Base-by-base conservation (phyloP, 1,140 invertebrate genomes). In the Drosophila busckii region DNA sequence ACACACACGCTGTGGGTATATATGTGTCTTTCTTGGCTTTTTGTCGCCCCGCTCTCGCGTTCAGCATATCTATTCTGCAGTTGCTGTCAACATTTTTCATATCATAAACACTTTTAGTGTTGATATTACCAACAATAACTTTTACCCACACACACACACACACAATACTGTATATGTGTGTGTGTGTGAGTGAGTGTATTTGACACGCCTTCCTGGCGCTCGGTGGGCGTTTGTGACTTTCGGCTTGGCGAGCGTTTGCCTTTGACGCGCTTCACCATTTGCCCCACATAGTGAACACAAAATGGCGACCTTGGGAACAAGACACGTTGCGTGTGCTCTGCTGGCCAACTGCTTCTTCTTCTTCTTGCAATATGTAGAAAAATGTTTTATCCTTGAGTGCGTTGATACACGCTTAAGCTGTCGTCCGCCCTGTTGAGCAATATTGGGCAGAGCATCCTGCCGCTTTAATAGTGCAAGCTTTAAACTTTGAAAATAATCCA, bases 61-160 rank as follows among this genome's bases (percentile, higher is more conserved):
- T 42, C 49, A 54, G 49, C 75, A 69, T 75, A 70, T 73, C 69
- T 69, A 82, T 70, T 60, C 65, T 59, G 75, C 76, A 82, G 76
- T 82, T 82, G 75, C 70, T 83, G 75, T 82, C 75, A 82, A 82
- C 75, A 82, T 82, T 82, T 82, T 82, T 82, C 75, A 82, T 82
- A 82, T 83, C 76, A 82, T 82, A 82, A 82, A 82, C 75, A 82
- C 75, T 82, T 80, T 80, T 70, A 75, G 65, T 82, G 76, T 82
- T 83, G 76, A 82, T 82, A 82, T 82, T 82, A 82, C 75, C 75
- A 82, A 82, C 76, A 75, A 82, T 82, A 82, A 82, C 75, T 82
- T 82, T 76, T 71, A 35, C 44, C 25, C 29, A 40, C 26, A 22
- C 54, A 46, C 54, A 49, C 37, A 25, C 31, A 38, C 37, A 38